Conservation (phyloP, 1,140 invertebrate species). For the Scaptomyza montana region DNA sequence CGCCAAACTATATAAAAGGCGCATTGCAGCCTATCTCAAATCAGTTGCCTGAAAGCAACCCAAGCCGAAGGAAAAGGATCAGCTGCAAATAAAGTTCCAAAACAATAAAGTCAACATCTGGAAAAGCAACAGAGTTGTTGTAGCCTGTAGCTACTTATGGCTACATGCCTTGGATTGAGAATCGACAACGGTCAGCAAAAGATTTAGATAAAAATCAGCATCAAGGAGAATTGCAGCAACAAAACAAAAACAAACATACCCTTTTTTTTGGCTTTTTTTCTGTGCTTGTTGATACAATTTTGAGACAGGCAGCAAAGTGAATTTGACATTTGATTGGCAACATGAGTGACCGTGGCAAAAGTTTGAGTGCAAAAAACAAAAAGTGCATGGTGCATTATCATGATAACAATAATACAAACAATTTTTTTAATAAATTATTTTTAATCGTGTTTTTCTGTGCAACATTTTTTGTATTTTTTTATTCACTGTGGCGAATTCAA, state of each 20-base stretch:
- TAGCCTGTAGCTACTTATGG: neutral
- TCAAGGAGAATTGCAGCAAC: slow-evolving; percentile 15
- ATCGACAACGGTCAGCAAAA: slow-evolving; percentile 35
- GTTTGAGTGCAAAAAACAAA: neutral
- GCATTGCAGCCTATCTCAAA: slow-evolving; percentile 15
- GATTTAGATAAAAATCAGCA: slow-evolving; percentile 4
- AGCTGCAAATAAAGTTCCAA: neutral
- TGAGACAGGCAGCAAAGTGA: slow-evolving; percentile 28
- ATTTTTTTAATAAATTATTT: slow-evolving; percentile 5
- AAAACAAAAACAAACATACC: neutral
- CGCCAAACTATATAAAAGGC: slow-evolving; percentile 42
- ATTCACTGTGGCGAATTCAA: slow-evolving; percentile 4
- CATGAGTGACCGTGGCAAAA: slow-evolving; percentile 1
- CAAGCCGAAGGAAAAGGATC: slow-evolving; percentile 24
- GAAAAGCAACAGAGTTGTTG: neutral
- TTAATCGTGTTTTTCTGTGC: slow-evolving; percentile 5
- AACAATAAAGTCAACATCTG: neutral
- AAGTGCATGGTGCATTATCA: neutral
- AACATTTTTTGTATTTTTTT: neutral
- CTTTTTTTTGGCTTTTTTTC: slow-evolving; percentile 17
- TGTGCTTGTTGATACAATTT: slow-evolving; percentile 12
- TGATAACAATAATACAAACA: neutral
- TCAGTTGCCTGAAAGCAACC: slow-evolving; percentile 69
- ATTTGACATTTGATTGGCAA: slow-evolving; percentile 32
- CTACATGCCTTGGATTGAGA: slow-evolving; percentile 1